Percentiles rank a stretch among this genome's conserved stretches.
Conservation (phyloP, 2,113 vertebrate genomes). For the Dascyllus trimaculatus region DNA sequence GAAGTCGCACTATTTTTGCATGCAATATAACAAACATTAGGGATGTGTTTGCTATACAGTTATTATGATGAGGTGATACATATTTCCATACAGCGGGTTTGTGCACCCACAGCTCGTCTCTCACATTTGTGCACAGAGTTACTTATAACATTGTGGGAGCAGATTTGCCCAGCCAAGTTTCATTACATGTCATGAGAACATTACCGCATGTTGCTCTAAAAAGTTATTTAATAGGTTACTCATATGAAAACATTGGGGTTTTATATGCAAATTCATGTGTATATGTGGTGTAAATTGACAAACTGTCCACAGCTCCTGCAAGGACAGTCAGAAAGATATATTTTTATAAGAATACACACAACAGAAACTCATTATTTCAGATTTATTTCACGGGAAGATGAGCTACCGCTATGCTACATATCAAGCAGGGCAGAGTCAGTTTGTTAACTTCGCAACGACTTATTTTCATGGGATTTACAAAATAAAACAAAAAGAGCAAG, state of each 20-base stretch:
- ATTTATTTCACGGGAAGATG: neutral
- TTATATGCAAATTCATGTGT: neutral
- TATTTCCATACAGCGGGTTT: constrained; percentile 3
- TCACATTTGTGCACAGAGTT: neutral
- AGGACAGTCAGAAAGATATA: neutral
- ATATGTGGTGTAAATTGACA: neutral
- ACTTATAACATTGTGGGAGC: neutral
- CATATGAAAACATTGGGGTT: neutral
- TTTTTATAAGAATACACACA: neutral
- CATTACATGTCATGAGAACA: neutral
- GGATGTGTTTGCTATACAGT: neutral
- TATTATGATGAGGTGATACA: neutral
- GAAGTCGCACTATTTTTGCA: neutral
- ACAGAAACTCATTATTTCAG: neutral
- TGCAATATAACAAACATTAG: constrained; percentile 14
- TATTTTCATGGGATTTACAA: no score
- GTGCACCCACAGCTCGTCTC: neutral
- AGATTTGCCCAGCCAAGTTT: neutral
- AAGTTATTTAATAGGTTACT: neutral
- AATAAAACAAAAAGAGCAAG: no score
- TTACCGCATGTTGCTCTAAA: neutral
- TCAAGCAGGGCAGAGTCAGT: neutral
- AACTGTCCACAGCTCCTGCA: neutral
- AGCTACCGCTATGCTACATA: neutral
- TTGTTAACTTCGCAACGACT: no score